Percentiles rank a stretch among this genome's conserved stretches.
These are phyloP conservation scores for Leguminivora glycinivorella DNA, from an alignment of 1,140 invertebrate species.

Conservation along the genomic window DNA sequence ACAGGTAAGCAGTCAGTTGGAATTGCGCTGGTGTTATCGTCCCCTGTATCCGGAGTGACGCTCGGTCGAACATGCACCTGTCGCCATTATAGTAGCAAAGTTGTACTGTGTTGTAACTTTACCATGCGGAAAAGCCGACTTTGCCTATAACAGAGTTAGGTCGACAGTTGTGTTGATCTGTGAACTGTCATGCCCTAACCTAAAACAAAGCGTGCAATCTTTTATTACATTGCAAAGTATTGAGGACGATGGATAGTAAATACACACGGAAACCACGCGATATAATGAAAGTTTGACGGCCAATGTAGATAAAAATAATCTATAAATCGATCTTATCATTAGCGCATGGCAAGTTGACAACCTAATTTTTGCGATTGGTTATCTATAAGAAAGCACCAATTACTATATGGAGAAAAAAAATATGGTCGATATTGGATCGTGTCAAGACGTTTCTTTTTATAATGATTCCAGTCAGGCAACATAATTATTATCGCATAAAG, in stretches of 20 bases:
- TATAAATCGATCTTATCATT: conserved; percentile 1
- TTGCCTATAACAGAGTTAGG: neutral
- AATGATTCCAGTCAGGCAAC: conserved; percentile 18
- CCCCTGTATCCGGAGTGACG: conserved; percentile 62
- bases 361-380: conserved; percentile 3
- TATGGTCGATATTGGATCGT: neutral
- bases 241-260: neutral
- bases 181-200: neutral
- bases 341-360: neutral
- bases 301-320: neutral
- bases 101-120: conserved; percentile 11
- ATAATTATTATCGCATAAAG: conserved; percentile 4
- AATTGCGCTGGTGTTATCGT: conserved; percentile 54
- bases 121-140: conserved; percentile 6
- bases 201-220: conserved; percentile 20
- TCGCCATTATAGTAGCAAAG: conserved; percentile 47
- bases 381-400: neutral
- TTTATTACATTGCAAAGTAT: neutral
- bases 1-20: conserved; percentile 37
- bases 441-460: neutral
- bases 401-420: neutral
- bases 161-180: neutral
- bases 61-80: conserved; percentile 63
- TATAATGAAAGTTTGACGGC: neutral
- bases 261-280: neutral